Evolutionary conservation across 2,888 invertebrate species (phyloP).

Genomic region (Tricholauxania praeusta): DNA sequence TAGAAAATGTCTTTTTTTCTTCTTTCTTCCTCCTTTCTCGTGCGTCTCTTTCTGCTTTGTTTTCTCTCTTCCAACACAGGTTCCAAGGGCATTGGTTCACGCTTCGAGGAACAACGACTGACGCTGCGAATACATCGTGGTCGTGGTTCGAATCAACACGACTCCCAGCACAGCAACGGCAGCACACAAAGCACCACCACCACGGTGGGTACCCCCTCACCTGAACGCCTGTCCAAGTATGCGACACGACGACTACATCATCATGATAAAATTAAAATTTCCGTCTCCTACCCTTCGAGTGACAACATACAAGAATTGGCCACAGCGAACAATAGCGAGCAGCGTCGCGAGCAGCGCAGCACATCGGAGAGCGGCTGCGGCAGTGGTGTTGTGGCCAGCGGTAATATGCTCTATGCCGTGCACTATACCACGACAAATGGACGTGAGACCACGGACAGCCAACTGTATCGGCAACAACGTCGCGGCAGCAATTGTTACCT

Average conservation of each 20-base stretch:
- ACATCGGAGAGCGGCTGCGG: conserved; percentile 68
- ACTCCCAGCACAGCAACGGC: conserved; percentile 75
- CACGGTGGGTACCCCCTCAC: conserved; percentile 75
- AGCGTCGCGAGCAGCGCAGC: conserved; percentile 53
- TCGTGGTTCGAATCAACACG: conserved; percentile 78
- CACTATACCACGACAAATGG: conserved; percentile 78
- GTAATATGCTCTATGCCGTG: conserved; percentile 70
- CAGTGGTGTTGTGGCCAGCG: conserved; percentile 1
- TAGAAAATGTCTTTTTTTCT: background rate
- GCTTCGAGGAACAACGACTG: conserved; percentile 90
- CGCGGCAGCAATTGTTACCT: conserved; percentile 71
- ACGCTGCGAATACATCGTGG: conserved; percentile 93
- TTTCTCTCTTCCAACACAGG: conserved; percentile 60
- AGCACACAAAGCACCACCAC: conserved; percentile 79
- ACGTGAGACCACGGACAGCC: conserved; percentile 72
- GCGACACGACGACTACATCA: conserved; percentile 71
- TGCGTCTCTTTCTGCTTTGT: conserved; percentile 2
- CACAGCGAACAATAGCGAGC: conserved; percentile 48
- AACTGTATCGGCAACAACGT: conserved; percentile 65
- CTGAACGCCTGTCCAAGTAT: conserved; percentile 73
- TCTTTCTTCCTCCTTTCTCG: background rate
- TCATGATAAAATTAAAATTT: conserved; percentile 86
- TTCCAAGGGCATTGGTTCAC: conserved; percentile 76
- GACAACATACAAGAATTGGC: conserved; percentile 73
- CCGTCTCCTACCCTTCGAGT: conserved; percentile 86